Percentiles rank a stretch among this genome's conserved stretches.
phyloP scores from a whole-genome alignment of 2,888 invertebrate species.

The Exephanes ischioxanthus region DNA sequence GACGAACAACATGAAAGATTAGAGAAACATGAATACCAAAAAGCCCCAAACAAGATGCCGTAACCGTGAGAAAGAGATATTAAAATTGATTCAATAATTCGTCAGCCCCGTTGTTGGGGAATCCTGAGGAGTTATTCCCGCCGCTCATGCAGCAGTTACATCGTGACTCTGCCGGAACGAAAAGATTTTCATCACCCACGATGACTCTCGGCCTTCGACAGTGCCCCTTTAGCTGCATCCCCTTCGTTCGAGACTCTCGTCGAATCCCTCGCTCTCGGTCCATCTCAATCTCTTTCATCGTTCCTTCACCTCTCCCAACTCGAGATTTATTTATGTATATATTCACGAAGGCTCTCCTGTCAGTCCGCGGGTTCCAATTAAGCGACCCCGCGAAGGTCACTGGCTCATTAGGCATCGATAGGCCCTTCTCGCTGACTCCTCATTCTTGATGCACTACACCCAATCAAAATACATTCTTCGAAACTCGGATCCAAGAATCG shows the following conservation, averaged over 20 bases:
- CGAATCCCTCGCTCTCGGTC: conserved; percentile 35
- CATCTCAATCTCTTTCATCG: conserved; percentile 56
- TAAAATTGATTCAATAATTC: conserved; percentile 58
- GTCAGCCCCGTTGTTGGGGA: conserved; percentile 30
- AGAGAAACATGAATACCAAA: conserved; percentile 5
- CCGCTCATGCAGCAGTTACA: conserved; percentile 31
- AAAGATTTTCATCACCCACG: conserved; percentile 67
- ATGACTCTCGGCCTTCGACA: conserved; percentile 60
- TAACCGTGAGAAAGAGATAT: conserved; percentile 6
- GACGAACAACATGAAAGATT: conserved; percentile 13
- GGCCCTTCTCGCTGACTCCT: conserved; percentile 61
- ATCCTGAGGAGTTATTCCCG: conserved; percentile 37
- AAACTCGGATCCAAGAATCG: conserved; percentile 23
- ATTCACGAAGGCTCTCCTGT: conserved; percentile 44
- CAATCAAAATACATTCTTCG: conserved; percentile 71
- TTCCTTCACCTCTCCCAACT: conserved; percentile 52
- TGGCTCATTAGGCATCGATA: conserved; percentile 75
- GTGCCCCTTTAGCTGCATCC: conserved; percentile 29
- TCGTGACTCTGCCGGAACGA: conserved; percentile 59
- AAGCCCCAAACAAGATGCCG: conserved; percentile 28
- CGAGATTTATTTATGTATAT: conserved; percentile 60
- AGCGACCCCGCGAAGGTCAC: conserved; percentile 73
- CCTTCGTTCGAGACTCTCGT: conserved; percentile 6
- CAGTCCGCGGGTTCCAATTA: conserved; percentile 73
- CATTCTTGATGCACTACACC: conserved; percentile 27